Evolutionary conservation across 2,888 invertebrate genomes (phyloP).

Genomic region (Volucella zonaria): DNA sequence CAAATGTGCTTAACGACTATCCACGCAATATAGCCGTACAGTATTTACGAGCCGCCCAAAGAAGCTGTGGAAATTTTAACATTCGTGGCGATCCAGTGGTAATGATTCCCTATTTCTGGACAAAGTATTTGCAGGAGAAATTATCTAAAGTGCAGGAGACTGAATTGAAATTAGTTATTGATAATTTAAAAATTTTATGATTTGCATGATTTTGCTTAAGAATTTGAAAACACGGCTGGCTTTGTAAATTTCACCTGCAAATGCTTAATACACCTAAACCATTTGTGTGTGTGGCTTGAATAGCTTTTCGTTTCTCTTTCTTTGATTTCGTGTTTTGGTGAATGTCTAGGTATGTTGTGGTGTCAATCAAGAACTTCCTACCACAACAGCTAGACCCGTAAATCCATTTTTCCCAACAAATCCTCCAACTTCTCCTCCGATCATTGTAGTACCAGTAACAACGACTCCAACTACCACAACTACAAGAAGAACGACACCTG

Average conservation of each 20-base stretch:
- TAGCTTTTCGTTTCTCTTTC: conserved; percentile 23
- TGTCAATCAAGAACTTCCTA: conserved; percentile 45
- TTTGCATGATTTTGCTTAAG: background rate
- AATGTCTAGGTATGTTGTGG: conserved; percentile 78
- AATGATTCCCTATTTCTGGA: conserved; percentile 47
- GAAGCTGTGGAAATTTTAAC: conserved; percentile 79
- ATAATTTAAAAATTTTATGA: background rate
- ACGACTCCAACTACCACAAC: conserved; percentile 39
- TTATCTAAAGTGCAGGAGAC: conserved; percentile 16
- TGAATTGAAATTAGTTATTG: background rate
- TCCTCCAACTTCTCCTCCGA: conserved; percentile 33
- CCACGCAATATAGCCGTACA: conserved; percentile 77
- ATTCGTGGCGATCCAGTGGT: conserved; percentile 81
- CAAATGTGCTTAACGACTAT: conserved; percentile 77
- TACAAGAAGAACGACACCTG: conserved; percentile 51
- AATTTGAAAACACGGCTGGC: background rate
- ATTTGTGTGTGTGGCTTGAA: conserved; percentile 28
- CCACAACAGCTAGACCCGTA: conserved; percentile 39
- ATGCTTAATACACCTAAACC: background rate
- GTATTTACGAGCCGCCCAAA: conserved; percentile 78
- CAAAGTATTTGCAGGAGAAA: conserved; percentile 47
- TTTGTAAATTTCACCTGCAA: conserved; percentile 45
- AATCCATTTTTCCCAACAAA: conserved; percentile 61
- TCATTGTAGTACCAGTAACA: conserved; percentile 39
- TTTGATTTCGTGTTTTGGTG: background rate